These are phyloP conservation scores for Pantala flavescens DNA, from an alignment of 1,140 invertebrate genomes.

Conservation along the genomic window DNA sequence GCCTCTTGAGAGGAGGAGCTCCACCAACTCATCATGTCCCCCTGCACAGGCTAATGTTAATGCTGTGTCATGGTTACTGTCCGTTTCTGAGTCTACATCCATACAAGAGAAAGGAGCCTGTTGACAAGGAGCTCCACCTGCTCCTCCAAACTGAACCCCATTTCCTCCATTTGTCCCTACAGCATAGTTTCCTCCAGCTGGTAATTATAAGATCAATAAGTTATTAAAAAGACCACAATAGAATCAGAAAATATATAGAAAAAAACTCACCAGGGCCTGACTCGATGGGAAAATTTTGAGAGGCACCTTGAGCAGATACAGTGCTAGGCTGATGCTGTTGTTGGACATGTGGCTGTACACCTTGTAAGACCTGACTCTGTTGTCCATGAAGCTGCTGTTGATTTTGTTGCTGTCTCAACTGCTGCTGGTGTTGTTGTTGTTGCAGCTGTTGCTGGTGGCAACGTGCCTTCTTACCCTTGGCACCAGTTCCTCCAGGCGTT, in stretches of 20 bases:
- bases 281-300: neutral
- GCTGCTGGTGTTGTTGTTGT: constrained; percentile 16
- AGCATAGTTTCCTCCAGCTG: neutral
- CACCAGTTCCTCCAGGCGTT: neutral
- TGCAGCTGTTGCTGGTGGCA: constrained; percentile 22
- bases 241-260: no score
- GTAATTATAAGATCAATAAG: neutral
- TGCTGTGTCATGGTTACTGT: constrained; percentile 96
- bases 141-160: neutral
- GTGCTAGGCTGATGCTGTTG: constrained; percentile 20
- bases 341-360: neutral
- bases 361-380: constrained; percentile 12
- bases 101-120: constrained; percentile 51
- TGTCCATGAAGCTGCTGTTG: neutral
- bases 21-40: constrained; percentile 91
- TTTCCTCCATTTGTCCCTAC: neutral
- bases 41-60: constrained; percentile 94
- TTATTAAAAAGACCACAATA: neutral
- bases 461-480: constrained; percentile 7
- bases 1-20: constrained; percentile 75
- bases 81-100: constrained; percentile 92
- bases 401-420: constrained; percentile 16
- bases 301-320: neutral
- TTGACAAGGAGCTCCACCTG: constrained; percentile 14
- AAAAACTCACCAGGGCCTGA: constrained; percentile 16